Evolutionary conservation across 2,888 invertebrate genomes (phyloP).

Genomic region (Dichetophora obliterata): DNA sequence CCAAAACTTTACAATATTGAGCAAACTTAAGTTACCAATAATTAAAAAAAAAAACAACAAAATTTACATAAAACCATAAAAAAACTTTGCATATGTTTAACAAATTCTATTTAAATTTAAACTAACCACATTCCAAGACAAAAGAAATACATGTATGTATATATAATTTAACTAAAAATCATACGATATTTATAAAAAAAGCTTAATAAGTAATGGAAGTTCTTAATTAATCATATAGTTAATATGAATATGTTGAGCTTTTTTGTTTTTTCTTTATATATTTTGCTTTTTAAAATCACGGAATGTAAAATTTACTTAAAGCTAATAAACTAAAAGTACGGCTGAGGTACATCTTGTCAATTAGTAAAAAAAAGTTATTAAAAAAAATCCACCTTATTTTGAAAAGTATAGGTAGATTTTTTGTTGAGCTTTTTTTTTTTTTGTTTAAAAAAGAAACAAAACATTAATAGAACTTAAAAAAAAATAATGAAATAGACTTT

Average conservation of each 20-base stretch:
- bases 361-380: constrained; percentile 29
- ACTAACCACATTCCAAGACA: not conserved
- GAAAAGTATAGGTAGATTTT: too few relatives aligned
- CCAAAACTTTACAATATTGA: not conserved
- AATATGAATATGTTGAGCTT: not conserved
- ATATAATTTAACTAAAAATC: not conserved
- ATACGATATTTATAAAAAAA: not conserved
- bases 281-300: not conserved
- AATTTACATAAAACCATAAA: not conserved
- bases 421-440: too few relatives aligned
- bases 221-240: too few relatives aligned
- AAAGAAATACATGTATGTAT: not conserved
- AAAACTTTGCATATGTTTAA: not conserved
- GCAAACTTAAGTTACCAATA: not conserved
- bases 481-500: too few relatives aligned
- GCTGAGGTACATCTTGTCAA: constrained; percentile 21
- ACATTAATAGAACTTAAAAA: not conserved
- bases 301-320: constrained; percentile 7
- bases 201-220: too few relatives aligned
- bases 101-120: not conserved
- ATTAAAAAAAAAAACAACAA: not conserved
- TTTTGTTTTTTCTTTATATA: not conserved
- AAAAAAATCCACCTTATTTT: not conserved
- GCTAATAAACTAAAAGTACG: constrained; percentile 24
- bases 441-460: not conserved